Base-by-base conservation (phyloP, 2,888 invertebrate genomes). In the Vandiemenella viatica region DNA sequence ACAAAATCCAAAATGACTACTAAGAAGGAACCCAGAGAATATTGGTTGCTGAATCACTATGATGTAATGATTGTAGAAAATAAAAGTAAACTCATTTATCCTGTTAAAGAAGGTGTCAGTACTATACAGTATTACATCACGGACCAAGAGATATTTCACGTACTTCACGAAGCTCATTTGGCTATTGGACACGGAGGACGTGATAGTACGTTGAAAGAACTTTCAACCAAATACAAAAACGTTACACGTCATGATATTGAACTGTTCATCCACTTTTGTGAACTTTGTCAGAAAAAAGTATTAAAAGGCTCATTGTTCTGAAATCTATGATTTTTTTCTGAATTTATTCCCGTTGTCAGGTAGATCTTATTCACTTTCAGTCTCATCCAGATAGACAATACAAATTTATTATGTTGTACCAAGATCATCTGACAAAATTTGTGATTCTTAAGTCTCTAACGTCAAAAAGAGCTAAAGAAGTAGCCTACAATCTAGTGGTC, bases 311-410 rank as follows among this genome's bases (percentile, higher is more conserved):
- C 26, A n/a, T 58, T 45, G 60, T 60, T 17, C 53, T 55, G 16
- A 60, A 59, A 52, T 60, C 59, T 21, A 58, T 58, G 45, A 37
- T 56, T 19, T 48, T n/a, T 49, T 43, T 20, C 23, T 19, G 48
- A 52, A 13, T 45, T 26, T 32, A 43, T 13, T 38, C 55, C 50
- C n/a, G n/a, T n/a, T n/a, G n/a, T n/a, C n/a, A n/a, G n/a, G n/a
- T n/a, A n/a, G n/a, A n/a, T n/a, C n/a, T 65, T 1, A 63, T 65
- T 32, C 63, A 65, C 54, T 53, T 64, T 53, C 62, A 65, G 50
- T 50, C 59, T 13, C 57, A 60, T 45, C 46, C 56, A 45, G 62
- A 66, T 56, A 54, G 55, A 21, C 49, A 26, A 26, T n/a, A n/a
- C n/a, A n/a, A n/a, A n/a, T n/a, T n/a, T n/a, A n/a, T n/a, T n/a